Evolutionary conservation across 1,140 invertebrate species (phyloP), one percentile per base, ranked within the genome.

Genomic region (Ylistrum balloti): DNA sequence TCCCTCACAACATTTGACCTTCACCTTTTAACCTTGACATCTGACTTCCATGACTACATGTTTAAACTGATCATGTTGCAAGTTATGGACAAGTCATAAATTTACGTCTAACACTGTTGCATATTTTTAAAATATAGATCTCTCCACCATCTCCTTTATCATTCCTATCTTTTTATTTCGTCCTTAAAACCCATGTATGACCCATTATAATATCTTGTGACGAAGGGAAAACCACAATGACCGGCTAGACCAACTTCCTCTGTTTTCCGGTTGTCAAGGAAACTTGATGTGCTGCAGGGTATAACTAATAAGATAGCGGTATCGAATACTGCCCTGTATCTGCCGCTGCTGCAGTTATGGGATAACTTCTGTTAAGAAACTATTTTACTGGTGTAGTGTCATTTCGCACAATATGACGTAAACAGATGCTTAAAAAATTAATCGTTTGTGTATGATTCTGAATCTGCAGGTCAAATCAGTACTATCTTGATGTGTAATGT

Each of bases 231-330:
- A 45, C 41, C 35, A 38, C 56, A 74, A 74, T 74, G 22, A 0
- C 56, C 22, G 56, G 56, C 56, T 74, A 74, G 56, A 74, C 56
- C 22, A 74, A 74, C 56, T 74, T 74, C 56, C 56, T 74, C 56
- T 28, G 56, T 28, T 74, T 74, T 11, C 56, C n/a, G 22, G 56
- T 74, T n/a, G 56, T 74, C 56, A 74, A 28, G n/a, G 56, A 74
- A 74, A 74, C 56, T 5, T 74, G 56, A 74, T 74, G 56, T 74
- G 56, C 13, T 0, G 56, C 22, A 17, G 56, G 22, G 5, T 74
- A 74, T 28, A 74, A n/a, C 22, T 74, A 74, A n/a, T 74, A 11
- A 7, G n/a, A 74, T 74, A 74, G 56, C 22, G 7, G 56, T 48
- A 11, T 74, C 56, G 5, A 9, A 74, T 74, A 74, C n/a, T 7